Conservation (phyloP, 2,797 vertebrate genomes). For the Alca torda region DNA sequence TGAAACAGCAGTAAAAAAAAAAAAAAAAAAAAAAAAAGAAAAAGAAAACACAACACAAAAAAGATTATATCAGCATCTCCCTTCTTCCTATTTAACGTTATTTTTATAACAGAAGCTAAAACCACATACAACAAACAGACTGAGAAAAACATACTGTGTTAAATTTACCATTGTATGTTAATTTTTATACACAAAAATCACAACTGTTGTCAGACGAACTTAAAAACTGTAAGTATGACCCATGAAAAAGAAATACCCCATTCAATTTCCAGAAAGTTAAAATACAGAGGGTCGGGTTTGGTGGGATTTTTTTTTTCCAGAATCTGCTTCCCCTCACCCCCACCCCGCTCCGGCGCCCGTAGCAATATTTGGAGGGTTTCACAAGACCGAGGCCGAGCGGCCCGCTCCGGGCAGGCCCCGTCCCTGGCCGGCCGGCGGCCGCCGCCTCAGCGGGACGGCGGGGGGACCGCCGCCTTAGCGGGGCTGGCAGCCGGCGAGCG, state of each 20-base stretch:
- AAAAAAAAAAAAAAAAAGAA: not conserved
- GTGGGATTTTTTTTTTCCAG: not conserved
- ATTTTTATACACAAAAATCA: not conserved
- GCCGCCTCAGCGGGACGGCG: too few relatives aligned
- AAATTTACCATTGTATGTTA: not conserved
- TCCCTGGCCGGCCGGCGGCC: too few relatives aligned
- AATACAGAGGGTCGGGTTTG: not conserved
- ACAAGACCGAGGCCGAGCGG: not conserved
- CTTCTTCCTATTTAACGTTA: not conserved
- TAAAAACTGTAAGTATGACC: not conserved
- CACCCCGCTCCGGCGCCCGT: too few relatives aligned
- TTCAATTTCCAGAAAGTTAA: not conserved
- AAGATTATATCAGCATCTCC: not conserved
- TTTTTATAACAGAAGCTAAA: not conserved
- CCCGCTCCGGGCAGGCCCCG: not conserved
- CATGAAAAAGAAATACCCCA: not conserved
- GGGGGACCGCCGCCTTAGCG: not conserved
- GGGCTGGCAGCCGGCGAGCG: not conserved
- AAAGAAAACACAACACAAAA: not conserved
- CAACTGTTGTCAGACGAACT: not conserved
- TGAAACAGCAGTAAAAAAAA: not conserved
- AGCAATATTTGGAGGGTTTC: too few relatives aligned
- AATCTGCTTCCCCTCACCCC: too few relatives aligned
- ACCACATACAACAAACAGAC: not conserved
- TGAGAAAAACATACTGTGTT: not conserved